Conservation (phyloP, 2,113 vertebrate genomes). For the Leptocoma aspasia region DNA sequence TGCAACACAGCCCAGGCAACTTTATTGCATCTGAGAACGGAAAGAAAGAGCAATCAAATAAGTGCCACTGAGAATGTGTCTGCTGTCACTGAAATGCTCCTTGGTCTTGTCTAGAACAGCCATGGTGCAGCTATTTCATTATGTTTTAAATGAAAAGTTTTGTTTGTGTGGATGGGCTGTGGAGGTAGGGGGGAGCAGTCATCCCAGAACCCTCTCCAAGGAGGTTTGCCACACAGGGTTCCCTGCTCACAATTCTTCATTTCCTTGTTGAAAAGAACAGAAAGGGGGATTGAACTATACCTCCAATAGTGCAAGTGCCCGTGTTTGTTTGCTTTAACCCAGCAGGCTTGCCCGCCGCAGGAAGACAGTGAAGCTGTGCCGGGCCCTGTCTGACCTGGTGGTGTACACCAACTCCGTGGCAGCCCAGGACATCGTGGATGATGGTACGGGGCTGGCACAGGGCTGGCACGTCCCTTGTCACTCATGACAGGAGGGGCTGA, state of each 20-base stretch:
- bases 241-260: not conserved
- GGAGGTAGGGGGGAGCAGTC: not conserved
- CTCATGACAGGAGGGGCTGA: not conserved
- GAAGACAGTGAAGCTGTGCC: slow-evolving; percentile 93
- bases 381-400: slow-evolving; percentile 93
- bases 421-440: slow-evolving; percentile 90
- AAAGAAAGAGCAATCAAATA: slow-evolving; percentile 2
- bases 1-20: not conserved
- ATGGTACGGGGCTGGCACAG: slow-evolving; percentile 74
- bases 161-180: not conserved
- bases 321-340: not conserved
- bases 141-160: not conserved
- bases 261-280: not conserved
- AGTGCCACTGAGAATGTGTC: not conserved
- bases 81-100: not conserved
- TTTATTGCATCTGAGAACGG: not conserved
- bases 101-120: not conserved
- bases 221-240: not conserved
- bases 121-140: not conserved
- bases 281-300: not conserved
- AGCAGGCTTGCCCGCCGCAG: slow-evolving; percentile 82
- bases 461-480: fast-evolving
- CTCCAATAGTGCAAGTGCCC: not conserved
- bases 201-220: not conserved
- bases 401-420: slow-evolving; percentile 93